phyloP scores from a whole-genome alignment of 2,113 vertebrate genomes.

The Tyrannus savana region DNA sequence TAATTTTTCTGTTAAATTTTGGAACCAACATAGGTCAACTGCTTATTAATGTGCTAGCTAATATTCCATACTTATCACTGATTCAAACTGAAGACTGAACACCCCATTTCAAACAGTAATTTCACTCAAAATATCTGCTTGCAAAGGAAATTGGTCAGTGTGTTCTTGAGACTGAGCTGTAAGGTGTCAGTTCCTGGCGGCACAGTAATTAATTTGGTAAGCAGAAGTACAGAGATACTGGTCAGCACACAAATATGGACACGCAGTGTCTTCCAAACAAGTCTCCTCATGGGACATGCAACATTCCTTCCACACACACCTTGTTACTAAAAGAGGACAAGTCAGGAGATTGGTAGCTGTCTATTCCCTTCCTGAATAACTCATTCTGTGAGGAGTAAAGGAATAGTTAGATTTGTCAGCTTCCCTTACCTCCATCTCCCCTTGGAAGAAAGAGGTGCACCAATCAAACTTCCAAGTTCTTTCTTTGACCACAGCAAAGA shows the following conservation, averaged over 20 bases:
- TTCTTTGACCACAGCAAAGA: background rate
- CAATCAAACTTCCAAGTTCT: background rate
- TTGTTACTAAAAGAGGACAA: background rate
- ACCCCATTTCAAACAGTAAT: background rate
- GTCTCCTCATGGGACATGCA: rapidly evolving
- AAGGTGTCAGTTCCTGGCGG: background rate
- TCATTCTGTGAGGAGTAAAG: background rate
- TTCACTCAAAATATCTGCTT: background rate
- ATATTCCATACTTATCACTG: background rate
- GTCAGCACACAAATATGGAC: background rate
- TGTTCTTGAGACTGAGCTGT: background rate
- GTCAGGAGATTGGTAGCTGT: background rate
- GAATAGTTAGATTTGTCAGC: background rate
- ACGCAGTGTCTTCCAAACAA: background rate
- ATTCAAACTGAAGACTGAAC: background rate
- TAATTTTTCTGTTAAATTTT: background rate
- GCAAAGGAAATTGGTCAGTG: background rate
- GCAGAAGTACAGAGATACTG: background rate
- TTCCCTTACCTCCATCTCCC: background rate
- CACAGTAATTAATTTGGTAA: background rate
- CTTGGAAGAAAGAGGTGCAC: background rate
- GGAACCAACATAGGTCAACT: background rate
- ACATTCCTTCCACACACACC: background rate
- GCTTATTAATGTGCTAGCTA: background rate
- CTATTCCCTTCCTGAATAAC: background rate